Evolutionary conservation across 2,797 vertebrate species (phyloP).

Genomic region (Ispidina picta): DNA sequence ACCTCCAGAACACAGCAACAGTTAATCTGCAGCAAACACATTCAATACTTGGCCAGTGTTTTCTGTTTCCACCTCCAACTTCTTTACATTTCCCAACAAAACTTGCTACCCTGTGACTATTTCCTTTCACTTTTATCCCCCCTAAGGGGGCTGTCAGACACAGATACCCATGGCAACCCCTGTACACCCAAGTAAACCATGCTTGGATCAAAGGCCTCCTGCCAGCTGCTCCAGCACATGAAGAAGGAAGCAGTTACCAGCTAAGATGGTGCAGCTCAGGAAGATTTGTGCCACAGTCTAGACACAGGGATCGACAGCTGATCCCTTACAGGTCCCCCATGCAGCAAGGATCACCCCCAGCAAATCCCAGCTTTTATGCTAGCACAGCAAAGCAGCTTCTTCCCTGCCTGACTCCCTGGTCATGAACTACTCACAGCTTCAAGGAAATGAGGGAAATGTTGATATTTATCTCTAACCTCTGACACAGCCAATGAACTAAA

Average conservation of each 20-base stretch:
- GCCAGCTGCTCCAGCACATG: neutral
- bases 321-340: neutral
- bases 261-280: too few relatives aligned
- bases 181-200: neutral
- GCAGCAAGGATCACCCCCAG: neutral
- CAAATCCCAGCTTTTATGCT: neutral
- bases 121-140: neutral
- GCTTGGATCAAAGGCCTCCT: neutral
- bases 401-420: neutral
- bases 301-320: fast-evolving
- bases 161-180: neutral
- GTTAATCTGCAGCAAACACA: neutral
- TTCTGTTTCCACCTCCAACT: neutral
- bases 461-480: neutral
- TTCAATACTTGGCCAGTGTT: neutral
- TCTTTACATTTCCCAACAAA: neutral
- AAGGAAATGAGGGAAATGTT: neutral
- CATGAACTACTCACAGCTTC: neutral
- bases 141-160: neutral
- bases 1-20: neutral
- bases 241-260: neutral
- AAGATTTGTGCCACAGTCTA: neutral
- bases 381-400: neutral
- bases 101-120: neutral
- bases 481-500: neutral